Evolutionary conservation across 2,888 invertebrate genomes (phyloP).

Genomic region (Lepidochrysops patricia): DNA sequence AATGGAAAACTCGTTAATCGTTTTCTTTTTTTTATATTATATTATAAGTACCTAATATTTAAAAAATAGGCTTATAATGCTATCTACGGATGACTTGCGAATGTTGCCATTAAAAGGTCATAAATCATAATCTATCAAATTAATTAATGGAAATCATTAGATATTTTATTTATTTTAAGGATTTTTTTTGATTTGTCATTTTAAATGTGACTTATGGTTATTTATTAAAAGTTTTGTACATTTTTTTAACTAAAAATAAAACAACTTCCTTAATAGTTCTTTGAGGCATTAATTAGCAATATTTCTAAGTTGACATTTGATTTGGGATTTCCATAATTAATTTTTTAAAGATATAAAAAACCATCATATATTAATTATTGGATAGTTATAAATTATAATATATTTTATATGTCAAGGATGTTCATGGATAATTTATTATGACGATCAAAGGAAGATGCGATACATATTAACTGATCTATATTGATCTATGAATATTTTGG

Average conservation of each 20-base stretch:
- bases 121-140: neutral
- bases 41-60: too few relatives aligned
- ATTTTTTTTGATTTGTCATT: neutral
- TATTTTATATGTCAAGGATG: constrained; percentile 2
- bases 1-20: too few relatives aligned
- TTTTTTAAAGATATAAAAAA: neutral
- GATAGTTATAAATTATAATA: neutral
- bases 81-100: neutral
- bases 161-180: neutral
- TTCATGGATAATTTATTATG: neutral
- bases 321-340: constrained; percentile 12
- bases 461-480: neutral
- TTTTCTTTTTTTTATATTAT: too few relatives aligned
- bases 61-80: neutral
- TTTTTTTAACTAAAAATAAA: neutral
- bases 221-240: neutral
- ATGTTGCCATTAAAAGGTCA: neutral
- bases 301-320: constrained; percentile 13
- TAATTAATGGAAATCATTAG: neutral
- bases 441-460: neutral
- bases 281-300: neutral
- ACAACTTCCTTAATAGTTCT: neutral
- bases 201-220: neutral
- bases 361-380: neutral
- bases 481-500: neutral